A percentile compares a stretch with the other conserved stretches of the same genome.
Evolutionary conservation across 2,113 vertebrate genomes (phyloP).

Genomic region (Rhombomys opimus): DNA sequence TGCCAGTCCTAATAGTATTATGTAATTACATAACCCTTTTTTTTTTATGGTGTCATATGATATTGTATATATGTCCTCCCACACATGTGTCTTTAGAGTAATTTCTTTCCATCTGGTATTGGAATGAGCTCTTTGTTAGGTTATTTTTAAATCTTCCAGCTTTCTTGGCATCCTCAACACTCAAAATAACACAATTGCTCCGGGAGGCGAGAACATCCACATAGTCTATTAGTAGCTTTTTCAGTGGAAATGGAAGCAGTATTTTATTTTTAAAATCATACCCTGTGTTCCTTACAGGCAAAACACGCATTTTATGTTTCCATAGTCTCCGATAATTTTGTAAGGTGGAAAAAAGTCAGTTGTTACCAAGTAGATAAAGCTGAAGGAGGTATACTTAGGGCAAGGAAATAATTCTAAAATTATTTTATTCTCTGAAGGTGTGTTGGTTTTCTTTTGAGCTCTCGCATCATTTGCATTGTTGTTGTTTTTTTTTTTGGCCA

Average conservation of each 20-base stretch:
- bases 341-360: constrained; percentile 63
- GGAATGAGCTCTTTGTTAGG: constrained; percentile 76
- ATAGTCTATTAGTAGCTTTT: constrained; percentile 67
- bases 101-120: constrained; percentile 80
- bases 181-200: constrained; percentile 79
- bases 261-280: constrained; percentile 74
- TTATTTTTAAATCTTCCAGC: constrained; percentile 82
- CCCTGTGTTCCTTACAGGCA: constrained; percentile 57
- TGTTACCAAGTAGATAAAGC: constrained; percentile 64
- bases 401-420: constrained; percentile 58
- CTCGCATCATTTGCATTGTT: constrained; percentile 21
- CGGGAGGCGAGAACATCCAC: constrained; percentile 73
- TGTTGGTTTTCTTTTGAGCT: constrained; percentile 39
- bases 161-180: constrained; percentile 72
- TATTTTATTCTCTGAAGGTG: constrained; percentile 44
- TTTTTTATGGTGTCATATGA: constrained; percentile 73
- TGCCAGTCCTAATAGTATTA: constrained; percentile 63
- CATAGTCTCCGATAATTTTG: constrained; percentile 61
- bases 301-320: constrained; percentile 68
- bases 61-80: constrained; percentile 77
- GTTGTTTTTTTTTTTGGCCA: neutral
- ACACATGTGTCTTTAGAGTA: constrained; percentile 79
- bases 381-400: constrained; percentile 40
- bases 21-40: constrained; percentile 65
- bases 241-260: constrained; percentile 74